These are phyloP conservation scores for Morpho deidamia DNA, from an alignment of 2,888 invertebrate species.

Conservation along the genomic window DNA sequence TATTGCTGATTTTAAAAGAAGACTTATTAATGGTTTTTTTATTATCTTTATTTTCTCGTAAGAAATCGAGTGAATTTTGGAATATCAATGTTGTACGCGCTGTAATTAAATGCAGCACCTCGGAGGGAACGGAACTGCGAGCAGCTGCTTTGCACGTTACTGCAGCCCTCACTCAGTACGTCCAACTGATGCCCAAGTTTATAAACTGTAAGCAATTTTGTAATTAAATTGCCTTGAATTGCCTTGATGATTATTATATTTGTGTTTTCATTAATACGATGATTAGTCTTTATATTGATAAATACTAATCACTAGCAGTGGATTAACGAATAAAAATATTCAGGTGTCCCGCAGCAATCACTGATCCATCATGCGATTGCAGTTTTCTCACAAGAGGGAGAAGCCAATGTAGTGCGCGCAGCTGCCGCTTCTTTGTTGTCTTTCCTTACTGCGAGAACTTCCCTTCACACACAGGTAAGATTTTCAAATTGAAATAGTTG, in stretches of 20 bases:
- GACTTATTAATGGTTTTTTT: no score
- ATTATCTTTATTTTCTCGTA: neutral
- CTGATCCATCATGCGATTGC: slow-evolving; percentile 46
- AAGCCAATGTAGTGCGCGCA: slow-evolving; percentile 57
- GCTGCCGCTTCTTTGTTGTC: slow-evolving; percentile 52
- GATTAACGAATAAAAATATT: no score
- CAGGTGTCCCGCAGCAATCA: slow-evolving; percentile 50
- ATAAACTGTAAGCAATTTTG: no score
- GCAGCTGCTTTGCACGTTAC: slow-evolving; percentile 50
- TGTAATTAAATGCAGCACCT: slow-evolving; percentile 35
- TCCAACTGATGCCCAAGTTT: slow-evolving; percentile 51
- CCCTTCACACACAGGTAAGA: slow-evolving; percentile 54
- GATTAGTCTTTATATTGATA: no score
- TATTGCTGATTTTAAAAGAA: no score
- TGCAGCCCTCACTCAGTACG: slow-evolving; percentile 48
- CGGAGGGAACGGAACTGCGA: slow-evolving; percentile 43
- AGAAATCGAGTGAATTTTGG: slow-evolving; percentile 64
- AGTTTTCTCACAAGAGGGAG: slow-evolving; percentile 40
- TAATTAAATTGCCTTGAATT: no score
- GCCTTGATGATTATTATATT: no score
- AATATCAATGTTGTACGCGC: slow-evolving; percentile 38
- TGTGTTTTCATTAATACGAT: no score
- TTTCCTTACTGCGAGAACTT: slow-evolving; percentile 45
- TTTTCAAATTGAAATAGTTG: no score
- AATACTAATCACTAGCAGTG: no score